Evolutionary conservation across 2,113 vertebrate genomes (phyloP).

Genomic region (Actenoides hombroni): DNA sequence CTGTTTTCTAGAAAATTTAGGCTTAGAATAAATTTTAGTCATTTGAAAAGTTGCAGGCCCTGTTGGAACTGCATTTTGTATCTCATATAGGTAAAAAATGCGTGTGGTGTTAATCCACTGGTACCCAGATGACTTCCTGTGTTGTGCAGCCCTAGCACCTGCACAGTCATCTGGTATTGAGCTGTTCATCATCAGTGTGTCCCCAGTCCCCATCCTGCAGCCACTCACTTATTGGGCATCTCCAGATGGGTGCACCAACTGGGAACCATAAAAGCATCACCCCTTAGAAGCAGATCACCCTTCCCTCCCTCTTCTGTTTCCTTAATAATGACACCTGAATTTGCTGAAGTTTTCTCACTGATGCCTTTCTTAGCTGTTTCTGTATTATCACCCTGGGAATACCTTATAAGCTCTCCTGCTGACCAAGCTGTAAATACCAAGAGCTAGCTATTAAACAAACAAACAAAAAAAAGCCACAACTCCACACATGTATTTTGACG

Average conservation of each 20-base stretch:
- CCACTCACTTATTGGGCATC: background rate
- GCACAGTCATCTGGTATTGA: background rate
- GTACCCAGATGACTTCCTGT: background rate
- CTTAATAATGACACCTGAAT: background rate
- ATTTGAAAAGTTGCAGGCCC: background rate
- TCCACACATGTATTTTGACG: background rate
- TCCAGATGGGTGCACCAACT: background rate
- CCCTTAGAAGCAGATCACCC: background rate
- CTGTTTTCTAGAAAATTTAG: background rate
- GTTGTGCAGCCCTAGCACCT: background rate
- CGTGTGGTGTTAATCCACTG: background rate
- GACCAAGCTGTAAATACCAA: background rate
- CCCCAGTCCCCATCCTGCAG: background rate
- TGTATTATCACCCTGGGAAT: background rate
- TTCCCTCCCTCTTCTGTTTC: background rate
- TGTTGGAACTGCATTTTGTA: background rate
- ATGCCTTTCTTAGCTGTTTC: background rate
- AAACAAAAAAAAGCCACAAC: background rate
- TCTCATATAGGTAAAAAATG: background rate
- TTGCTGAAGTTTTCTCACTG: background rate
- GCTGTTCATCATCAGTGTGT: accelerated
- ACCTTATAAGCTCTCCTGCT: background rate
- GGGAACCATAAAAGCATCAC: background rate
- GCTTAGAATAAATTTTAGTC: background rate
- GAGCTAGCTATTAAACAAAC: background rate